Conservation (phyloP, 2,888 invertebrate species). For the Strigamia crassipes region DNA sequence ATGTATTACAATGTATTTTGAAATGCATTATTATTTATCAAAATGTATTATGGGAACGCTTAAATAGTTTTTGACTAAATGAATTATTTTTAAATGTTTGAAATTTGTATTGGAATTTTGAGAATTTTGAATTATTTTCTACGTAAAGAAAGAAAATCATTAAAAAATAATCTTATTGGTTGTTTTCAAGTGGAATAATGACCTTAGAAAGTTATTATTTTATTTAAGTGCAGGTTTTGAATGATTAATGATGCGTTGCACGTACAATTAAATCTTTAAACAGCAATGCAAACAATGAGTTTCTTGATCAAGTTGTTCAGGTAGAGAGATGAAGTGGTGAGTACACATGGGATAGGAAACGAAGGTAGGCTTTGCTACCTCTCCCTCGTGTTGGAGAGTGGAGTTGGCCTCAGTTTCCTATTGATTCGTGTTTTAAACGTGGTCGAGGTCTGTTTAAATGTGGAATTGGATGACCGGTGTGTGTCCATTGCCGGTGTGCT, state of each 20-base stretch:
- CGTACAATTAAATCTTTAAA: slow-evolving; percentile 21
- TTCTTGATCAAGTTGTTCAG: slow-evolving; percentile 17
- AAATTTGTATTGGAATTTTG: too few relatives aligned
- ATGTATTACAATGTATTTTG: too few relatives aligned
- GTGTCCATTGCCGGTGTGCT: background rate
- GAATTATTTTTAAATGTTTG: too few relatives aligned
- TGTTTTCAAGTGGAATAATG: too few relatives aligned
- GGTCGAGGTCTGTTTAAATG: slow-evolving; percentile 24
- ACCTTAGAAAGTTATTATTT: too few relatives aligned
- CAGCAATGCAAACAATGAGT: background rate
- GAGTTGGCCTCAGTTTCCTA: slow-evolving; percentile 27
- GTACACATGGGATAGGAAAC: background rate
- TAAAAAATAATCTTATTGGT: too few relatives aligned
- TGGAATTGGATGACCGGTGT: slow-evolving; percentile 31
- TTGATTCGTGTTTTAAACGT: slow-evolving; percentile 31
- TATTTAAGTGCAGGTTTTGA: background rate
- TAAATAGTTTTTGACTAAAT: too few relatives aligned
- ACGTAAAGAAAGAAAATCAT: too few relatives aligned
- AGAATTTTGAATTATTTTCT: too few relatives aligned
- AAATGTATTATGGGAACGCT: too few relatives aligned
- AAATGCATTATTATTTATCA: too few relatives aligned
- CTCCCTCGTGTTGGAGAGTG: background rate
- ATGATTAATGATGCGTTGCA: background rate
- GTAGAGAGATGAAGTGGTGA: background rate
- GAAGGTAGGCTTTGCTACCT: background rate